These are phyloP conservation scores for Epicauta chinensis DNA, from an alignment of 1,140 invertebrate genomes.

Conservation along the genomic window DNA sequence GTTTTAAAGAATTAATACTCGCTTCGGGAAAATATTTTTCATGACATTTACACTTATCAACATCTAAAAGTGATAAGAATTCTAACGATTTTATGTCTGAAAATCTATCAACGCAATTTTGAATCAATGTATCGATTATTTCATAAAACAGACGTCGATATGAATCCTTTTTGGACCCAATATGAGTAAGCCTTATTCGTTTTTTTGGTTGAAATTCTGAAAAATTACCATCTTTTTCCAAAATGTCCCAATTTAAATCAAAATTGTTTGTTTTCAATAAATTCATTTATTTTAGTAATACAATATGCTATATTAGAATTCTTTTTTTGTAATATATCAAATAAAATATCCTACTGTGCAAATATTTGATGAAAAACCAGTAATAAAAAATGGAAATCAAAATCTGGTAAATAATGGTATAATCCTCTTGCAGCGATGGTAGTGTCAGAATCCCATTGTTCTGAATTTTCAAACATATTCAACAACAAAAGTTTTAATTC, in stretches of 20 bases:
- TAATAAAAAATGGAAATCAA: conserved; percentile 1
- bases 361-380: conserved; percentile 3
- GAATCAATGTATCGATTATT: background rate
- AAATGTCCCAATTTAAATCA: no score
- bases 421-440: background rate
- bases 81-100: conserved; percentile 9
- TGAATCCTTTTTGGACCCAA: no score
- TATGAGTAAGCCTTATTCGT: no score
- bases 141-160: no score
- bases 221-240: no score
- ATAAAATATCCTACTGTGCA: background rate
- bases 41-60: conserved; percentile 2
- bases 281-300: no score
- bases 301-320: background rate
- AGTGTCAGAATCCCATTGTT: background rate
- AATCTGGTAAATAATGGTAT: background rate
- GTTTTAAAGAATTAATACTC: conserved; percentile 2
- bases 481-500: background rate
- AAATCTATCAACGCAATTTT: conserved; percentile 5
- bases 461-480: conserved; percentile 5
- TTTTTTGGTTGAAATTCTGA: no score
- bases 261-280: no score
- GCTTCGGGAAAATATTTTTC: conserved; percentile 3
- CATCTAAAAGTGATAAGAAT: conserved; percentile 5
- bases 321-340: no score